A percentile compares a stretch with the other conserved stretches of the same genome.
These are phyloP conservation scores for Scaptomyza parva DNA, from an alignment of 2,888 invertebrate genomes.

Conservation along the genomic window DNA sequence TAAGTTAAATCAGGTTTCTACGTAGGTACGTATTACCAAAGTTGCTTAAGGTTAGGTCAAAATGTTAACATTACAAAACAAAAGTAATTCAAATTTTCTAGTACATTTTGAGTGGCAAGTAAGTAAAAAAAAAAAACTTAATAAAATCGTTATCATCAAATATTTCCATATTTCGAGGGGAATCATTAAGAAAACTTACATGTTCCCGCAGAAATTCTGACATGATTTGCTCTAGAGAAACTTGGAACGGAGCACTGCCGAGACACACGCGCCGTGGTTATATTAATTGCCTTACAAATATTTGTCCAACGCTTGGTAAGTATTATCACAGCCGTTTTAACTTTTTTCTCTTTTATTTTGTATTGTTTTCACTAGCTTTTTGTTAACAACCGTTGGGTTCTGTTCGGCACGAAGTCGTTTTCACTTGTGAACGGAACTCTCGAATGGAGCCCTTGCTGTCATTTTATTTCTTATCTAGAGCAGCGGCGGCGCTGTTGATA, in stretches of 20 bases:
- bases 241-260: constrained; percentile 12
- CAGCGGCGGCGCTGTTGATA: constrained; percentile 40
- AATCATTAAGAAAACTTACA: constrained; percentile 54
- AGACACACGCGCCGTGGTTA: constrained; percentile 47
- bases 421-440: constrained; percentile 54
- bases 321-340: constrained; percentile 70
- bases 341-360: constrained; percentile 17
- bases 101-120: neutral
- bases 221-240: constrained; percentile 36
- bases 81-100: too few species aligned
- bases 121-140: neutral
- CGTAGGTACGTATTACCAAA: too few species aligned
- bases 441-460: constrained; percentile 36
- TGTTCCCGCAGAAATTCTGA: constrained; percentile 67
- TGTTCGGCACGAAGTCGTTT: constrained; percentile 58
- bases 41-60: too few species aligned
- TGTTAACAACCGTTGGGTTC: constrained; percentile 41
- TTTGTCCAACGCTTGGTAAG: constrained; percentile 58
- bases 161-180: neutral
- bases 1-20: too few species aligned
- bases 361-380: neutral
- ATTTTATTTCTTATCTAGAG: constrained; percentile 62
- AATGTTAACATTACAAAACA: too few species aligned
- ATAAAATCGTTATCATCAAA: neutral
- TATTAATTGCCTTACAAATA: constrained; percentile 63